phyloP scores from a whole-genome alignment of 2,113 vertebrate genomes.

The Pedionomus torquatus region DNA sequence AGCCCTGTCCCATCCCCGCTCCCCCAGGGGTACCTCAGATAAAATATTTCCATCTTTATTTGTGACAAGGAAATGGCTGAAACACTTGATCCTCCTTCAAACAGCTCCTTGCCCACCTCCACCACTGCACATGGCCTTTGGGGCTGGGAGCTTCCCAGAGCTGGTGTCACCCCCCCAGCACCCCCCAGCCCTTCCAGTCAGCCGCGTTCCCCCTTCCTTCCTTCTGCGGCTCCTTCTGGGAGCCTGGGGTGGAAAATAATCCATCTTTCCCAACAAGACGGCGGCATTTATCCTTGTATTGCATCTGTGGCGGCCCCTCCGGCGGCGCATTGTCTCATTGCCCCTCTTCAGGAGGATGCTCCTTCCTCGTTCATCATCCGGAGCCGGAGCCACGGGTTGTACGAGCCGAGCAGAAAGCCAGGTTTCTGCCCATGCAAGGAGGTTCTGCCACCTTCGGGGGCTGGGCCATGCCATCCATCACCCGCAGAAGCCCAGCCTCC shows the following conservation, averaged over 20 bases:
- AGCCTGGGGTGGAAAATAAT: background rate
- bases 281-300: background rate
- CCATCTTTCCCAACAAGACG: background rate
- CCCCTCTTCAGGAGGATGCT: background rate
- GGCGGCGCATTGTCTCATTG: background rate
- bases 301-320: background rate
- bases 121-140: background rate
- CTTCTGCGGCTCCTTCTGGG: background rate
- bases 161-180: background rate
- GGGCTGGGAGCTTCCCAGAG: background rate
- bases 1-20: background rate
- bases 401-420: fast-evolving
- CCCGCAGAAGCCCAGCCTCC: too few relatives aligned
- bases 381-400: background rate
- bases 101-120: background rate
- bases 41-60: background rate
- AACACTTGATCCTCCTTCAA: background rate
- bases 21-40: background rate
- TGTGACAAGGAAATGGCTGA: background rate
- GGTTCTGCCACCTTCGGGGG: fast-evolving
- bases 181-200: background rate
- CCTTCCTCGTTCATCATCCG: background rate
- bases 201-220: background rate
- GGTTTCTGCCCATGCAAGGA: background rate
- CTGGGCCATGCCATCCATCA: too few relatives aligned